Percentiles rank a stretch among this genome's conserved stretches.
These are phyloP conservation scores for Drosophila suboccidentalis DNA, from an alignment of 2,888 invertebrate genomes.

Conservation along the genomic window DNA sequence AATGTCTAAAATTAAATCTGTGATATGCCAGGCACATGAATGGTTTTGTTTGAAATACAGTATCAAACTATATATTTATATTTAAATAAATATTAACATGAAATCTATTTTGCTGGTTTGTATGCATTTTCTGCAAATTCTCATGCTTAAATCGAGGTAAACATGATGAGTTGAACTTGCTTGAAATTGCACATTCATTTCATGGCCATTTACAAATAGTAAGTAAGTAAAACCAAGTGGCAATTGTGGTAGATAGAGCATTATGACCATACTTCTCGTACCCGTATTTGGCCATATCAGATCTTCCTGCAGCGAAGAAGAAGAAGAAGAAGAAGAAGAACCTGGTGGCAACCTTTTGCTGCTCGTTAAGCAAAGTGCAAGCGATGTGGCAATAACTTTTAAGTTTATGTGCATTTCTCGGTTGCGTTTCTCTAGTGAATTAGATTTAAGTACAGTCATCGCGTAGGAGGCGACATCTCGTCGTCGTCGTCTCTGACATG, in stretches of 20 bases:
- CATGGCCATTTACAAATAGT: constrained; percentile 10
- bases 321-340: neutral
- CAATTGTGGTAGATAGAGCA: constrained; percentile 16
- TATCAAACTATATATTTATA: neutral
- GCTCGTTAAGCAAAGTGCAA: constrained; percentile 65
- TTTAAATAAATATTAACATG: neutral
- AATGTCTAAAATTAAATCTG: too few species aligned
- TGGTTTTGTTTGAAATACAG: too few species aligned
- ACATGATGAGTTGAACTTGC: neutral
- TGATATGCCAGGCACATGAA: too few species aligned
- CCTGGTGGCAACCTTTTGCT: constrained; percentile 45
- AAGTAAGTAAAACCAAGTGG: constrained; percentile 16
- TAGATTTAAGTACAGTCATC: constrained; percentile 48
- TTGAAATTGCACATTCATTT: constrained; percentile 11
- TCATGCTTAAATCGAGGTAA: too few species aligned
- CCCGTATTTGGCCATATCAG: constrained; percentile 16
- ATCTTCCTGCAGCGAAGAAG: constrained; percentile 6
- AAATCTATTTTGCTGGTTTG: neutral
- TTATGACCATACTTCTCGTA: neutral
- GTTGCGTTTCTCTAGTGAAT: constrained; percentile 62
- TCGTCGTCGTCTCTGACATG: constrained; percentile 40
- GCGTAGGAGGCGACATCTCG: constrained; percentile 22
- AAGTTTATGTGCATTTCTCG: constrained; percentile 58
- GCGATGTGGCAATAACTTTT: constrained; percentile 59
- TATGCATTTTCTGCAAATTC: neutral